Percentiles rank a stretch among this genome's conserved stretches.
Evolutionary conservation across 2,888 invertebrate species (phyloP).

Genomic region (Dynastes hyllus): DNA sequence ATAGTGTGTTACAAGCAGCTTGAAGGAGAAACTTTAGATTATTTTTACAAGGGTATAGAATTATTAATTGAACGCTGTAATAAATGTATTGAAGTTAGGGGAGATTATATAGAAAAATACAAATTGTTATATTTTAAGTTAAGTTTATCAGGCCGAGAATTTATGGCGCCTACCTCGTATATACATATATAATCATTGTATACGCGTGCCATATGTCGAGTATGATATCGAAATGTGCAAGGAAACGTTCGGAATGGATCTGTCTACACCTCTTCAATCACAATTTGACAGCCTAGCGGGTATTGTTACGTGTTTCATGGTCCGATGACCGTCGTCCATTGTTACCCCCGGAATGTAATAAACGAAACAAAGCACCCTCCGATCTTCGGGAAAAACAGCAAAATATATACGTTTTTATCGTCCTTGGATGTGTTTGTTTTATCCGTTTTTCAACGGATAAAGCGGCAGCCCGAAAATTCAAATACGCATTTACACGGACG

Average conservation of each 20-base stretch:
- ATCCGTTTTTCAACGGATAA: slow-evolving; percentile 17
- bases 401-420: slow-evolving; percentile 17
- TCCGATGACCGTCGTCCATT: slow-evolving; percentile 22
- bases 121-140: too few species aligned
- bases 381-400: slow-evolving; percentile 17
- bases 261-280: slow-evolving; percentile 38
- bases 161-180: too few species aligned
- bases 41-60: too few species aligned
- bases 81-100: too few species aligned
- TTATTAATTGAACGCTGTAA: too few species aligned
- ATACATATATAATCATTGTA: background rate
- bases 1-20: too few species aligned
- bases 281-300: slow-evolving; percentile 22
- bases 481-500: slow-evolving; percentile 20
- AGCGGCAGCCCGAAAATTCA: slow-evolving; percentile 31
- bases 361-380: slow-evolving; percentile 34
- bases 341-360: slow-evolving; percentile 25
- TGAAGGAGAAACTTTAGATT: too few species aligned
- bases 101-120: too few species aligned
- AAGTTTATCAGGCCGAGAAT: too few species aligned
- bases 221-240: slow-evolving; percentile 1
- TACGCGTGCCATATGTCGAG: background rate
- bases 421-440: slow-evolving; percentile 4
- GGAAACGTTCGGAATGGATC: background rate
- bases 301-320: slow-evolving; percentile 17